Base-by-base conservation (phyloP, 2,888 invertebrate genomes). In the Lycaena phlaeas region DNA sequence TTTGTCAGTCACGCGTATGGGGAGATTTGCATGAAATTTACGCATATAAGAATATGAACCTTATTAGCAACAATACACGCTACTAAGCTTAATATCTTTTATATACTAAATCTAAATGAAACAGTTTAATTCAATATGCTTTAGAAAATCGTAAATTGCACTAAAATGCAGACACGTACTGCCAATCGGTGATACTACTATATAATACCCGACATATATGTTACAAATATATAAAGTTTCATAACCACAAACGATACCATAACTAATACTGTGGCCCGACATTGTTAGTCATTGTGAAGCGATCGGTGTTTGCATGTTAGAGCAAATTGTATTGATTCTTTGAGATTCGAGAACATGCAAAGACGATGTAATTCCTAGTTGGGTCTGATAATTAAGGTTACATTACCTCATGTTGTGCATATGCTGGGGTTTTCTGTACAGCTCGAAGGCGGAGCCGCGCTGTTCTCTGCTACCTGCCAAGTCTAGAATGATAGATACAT, bases 371-470 rank as follows among this genome's bases (percentile, higher is more conserved):
- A 15, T 11, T 30, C 30, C 5, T 30, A n/a, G n/a, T n/a, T n/a
- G n/a, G n/a, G n/a, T n/a, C n/a, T n/a, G n/a, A n/a, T n/a, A n/a
- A n/a, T n/a, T n/a, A n/a, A n/a, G n/a, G n/a, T n/a, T n/a, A n/a
- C n/a, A n/a, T n/a, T 86, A 93, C 92, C 92, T 92, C 73, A 92
- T 76, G 62, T 92, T 92, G 70, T 92, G 92, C 87, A 93, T 92
- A 70, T 90, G 90, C 63, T 93, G 89, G 6, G 96, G 96, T 75
- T 96, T 96, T 52, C 95, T 90, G 70, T 96, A 97, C 47, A 96
- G 85, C 74, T 96, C 96, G 69, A 97, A 96, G n/a, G 97, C 97
- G 49, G 96, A 96, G 17, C 96, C 96, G 40, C 96, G 86, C 63
- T 96, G 95, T 65, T 96, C 96, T 56, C 93, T 87, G 59, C 95